These are phyloP conservation scores for Sesia apiformis DNA, from an alignment of 2,888 invertebrate genomes.

Conservation along the genomic window DNA sequence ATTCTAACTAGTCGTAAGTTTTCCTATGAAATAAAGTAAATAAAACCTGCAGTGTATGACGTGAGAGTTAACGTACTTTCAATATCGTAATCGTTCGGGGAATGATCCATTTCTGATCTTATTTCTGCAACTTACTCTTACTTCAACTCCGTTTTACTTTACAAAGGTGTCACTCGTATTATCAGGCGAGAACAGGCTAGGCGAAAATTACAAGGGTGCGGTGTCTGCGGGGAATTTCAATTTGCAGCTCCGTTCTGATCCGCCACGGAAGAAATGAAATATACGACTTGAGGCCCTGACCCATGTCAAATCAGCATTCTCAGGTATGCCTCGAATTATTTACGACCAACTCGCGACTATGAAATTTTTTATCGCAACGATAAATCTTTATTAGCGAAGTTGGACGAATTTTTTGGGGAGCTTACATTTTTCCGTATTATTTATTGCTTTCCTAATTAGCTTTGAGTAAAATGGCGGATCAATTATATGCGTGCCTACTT, in stretches of 20 bases:
- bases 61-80: too few species aligned
- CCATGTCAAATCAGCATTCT: constrained; percentile 70
- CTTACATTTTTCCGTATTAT: constrained; percentile 7
- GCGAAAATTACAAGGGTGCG: constrained; percentile 28
- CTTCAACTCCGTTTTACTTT: too few species aligned
- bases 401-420: constrained; percentile 29
- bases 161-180: neutral
- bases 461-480: neutral
- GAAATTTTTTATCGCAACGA: constrained; percentile 60
- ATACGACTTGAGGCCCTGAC: constrained; percentile 53
- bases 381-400: constrained; percentile 65
- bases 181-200: neutral
- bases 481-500: neutral
- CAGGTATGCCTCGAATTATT: constrained; percentile 68
- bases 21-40: too few species aligned
- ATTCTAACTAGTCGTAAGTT: too few species aligned
- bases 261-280: constrained; percentile 60
- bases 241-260: constrained; percentile 52
- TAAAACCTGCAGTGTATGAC: too few species aligned
- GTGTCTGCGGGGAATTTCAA: constrained; percentile 47
- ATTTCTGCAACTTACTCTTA: too few species aligned
- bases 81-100: too few species aligned
- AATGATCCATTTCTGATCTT: too few species aligned
- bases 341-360: constrained; percentile 60
- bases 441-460: neutral